Evolutionary conservation across 2,797 vertebrate species (phyloP).

Genomic region (Columba guinea): DNA sequence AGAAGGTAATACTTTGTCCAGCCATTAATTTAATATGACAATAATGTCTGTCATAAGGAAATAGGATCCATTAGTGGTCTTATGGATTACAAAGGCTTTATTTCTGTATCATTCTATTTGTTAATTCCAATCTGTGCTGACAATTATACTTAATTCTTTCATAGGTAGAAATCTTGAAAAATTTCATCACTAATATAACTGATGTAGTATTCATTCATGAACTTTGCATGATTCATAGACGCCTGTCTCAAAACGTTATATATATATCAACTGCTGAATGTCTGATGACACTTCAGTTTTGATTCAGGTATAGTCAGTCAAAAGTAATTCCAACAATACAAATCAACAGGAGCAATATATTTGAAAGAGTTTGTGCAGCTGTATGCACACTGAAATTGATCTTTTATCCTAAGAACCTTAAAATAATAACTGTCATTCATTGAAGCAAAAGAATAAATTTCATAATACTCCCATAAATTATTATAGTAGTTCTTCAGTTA

Average conservation of each 20-base stretch:
- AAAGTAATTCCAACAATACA: not conserved
- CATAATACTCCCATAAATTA: not conserved
- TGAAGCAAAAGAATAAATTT: not conserved
- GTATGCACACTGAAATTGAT: not conserved
- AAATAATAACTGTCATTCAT: not conserved
- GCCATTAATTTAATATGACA: constrained; percentile 31
- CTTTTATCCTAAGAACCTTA: not conserved
- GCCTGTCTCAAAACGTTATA: not conserved
- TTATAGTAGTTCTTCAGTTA: not conserved
- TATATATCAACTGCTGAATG: not conserved
- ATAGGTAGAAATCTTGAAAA: not conserved
- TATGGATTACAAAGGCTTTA: not conserved
- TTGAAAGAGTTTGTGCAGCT: not conserved
- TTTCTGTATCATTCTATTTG: not conserved
- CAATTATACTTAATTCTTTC: not conserved
- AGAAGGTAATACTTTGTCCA: constrained; percentile 16
- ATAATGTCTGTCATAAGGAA: not conserved
- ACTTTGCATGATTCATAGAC: not conserved
- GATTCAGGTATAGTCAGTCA: not conserved
- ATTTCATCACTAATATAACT: not conserved
- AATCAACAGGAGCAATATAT: not conserved
- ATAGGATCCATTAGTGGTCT: constrained; percentile 17
- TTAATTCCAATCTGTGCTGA: not conserved
- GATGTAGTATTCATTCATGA: not conserved
- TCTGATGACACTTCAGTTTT: not conserved